Percentiles rank a stretch among this genome's conserved stretches.
phyloP scores from a whole-genome alignment of 1,140 invertebrate species.

The Xylocopa sonorina region DNA sequence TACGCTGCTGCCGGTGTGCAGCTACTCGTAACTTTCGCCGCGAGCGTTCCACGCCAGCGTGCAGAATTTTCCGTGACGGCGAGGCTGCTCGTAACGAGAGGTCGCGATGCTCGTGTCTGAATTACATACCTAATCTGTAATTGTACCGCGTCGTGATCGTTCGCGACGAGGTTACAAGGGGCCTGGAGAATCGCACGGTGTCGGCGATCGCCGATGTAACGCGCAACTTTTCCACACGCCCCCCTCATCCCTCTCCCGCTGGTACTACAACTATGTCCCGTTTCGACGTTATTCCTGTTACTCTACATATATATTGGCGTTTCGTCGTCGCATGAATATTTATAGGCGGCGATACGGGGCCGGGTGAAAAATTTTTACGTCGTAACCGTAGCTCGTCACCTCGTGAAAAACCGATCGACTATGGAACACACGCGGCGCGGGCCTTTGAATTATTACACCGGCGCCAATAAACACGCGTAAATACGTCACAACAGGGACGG shows the following conservation, averaged over 20 bases:
- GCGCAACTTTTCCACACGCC: too few species aligned
- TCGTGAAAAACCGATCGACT: slow-evolving; percentile 31
- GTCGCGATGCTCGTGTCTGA: neutral
- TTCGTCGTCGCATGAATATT: slow-evolving; percentile 43
- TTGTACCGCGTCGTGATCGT: neutral
- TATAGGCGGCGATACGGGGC: slow-evolving; percentile 36
- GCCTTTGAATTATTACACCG: slow-evolving; percentile 4
- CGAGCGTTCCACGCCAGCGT: neutral
- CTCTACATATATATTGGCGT: slow-evolving; percentile 44
- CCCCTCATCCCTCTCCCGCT: too few species aligned
- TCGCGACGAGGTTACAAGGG: neutral
- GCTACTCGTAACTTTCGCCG: neutral
- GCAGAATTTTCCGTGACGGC: neutral
- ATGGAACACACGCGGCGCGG: neutral
- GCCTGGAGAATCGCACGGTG: too few species aligned
- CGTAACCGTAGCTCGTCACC: slow-evolving; percentile 37
- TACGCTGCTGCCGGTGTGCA: too few species aligned
- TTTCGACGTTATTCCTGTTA: slow-evolving; percentile 29
- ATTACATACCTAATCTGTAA: slow-evolving; percentile 1
- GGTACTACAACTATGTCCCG: slow-evolving; percentile 1
- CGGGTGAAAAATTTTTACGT: slow-evolving; percentile 48
- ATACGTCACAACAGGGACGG: neutral
- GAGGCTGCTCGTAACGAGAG: slow-evolving; percentile 2
- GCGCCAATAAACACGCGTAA: neutral
- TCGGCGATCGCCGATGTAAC: too few species aligned